Evolutionary conservation across 1,140 invertebrate species (phyloP), one percentile per base, ranked within the genome.

Genomic region (Branchinecta lynchi): DNA sequence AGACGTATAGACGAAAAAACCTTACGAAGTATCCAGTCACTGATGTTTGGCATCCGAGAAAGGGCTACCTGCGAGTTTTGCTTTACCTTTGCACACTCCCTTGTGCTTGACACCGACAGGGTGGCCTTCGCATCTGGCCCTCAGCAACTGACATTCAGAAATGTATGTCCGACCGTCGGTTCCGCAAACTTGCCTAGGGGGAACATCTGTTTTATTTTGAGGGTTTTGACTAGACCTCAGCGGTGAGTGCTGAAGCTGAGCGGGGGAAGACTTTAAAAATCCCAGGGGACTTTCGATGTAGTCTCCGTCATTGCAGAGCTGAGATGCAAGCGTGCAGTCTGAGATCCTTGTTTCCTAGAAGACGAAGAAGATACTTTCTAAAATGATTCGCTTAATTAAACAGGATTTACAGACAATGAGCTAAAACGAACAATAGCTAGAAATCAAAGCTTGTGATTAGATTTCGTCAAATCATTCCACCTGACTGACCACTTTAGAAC

Each of bases 161-260:
- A 85, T 81, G 81, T 92, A 93, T 51, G 87, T 90, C 68, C 86
- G 78, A 9, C 86, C 86, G 76, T 93, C 88, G 32, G 88, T 87
- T 70, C 88, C 90, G 75, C 90, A 93, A 44, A 91, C 87, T 8
- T 86, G 82, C 68, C 79, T 75, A 60, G 12, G 12, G 12, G 51
- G 17, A 60, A 60, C 17, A 20, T 60, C 51, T 60, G 12, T 12
- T 20, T 60, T 60, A 12, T 60, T 12, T 12, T 15, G 12, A 60
- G 51, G 17, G 51, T 20, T 60, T 60, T 12, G 12, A 15, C 12
- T 15, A 60, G 51, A 60, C 17, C 12, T 20, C 17, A 3, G 12
- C 12, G 51, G 12, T 3, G 51, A 15, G 17, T 15, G 12, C 51
- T 60, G 51, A 15, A 60, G 12, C 17, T 60, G 51, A 20, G 51